Evolutionary conservation across 2,888 invertebrate species (phyloP), one percentile per base, ranked within the genome.

Genomic region (Cosmorhoe ocellata): DNA sequence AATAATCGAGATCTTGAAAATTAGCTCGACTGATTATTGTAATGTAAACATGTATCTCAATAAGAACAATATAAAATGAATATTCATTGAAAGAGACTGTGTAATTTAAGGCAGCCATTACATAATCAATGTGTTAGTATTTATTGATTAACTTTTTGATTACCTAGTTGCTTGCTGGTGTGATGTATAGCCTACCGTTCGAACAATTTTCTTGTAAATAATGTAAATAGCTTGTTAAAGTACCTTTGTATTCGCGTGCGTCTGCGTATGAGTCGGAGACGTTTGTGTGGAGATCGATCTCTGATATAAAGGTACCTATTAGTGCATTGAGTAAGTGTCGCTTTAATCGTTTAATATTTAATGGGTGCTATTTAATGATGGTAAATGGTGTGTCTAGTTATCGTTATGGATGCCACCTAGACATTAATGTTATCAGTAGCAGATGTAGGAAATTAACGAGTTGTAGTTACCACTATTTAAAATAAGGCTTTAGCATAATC

Each of bases 361-460:
- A 88, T 83, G 88, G 89, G 89, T 89, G 89, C 89, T 89, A 89
- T 86, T 84, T 84, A 83, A 80, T 63, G 76, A 79, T 75, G 88
- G 86, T 87, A 83, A 79, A 79, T 66, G 88, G 87, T 88, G 67
- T 76, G 76, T 68, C 62, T 69, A 71, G 63, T 69, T 56, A 31
- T 13, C 31, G 63, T 66, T 71, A 66, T 51, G 54, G 64, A 69
- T 63, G 68, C 62, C 66, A 66, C 66, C 64, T 73, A 70, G 70
- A 66, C 69, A 66, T 67, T 71, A 56, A 50, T 51, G 58, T 57
- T 27, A 66, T 67, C 58, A 2, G 66, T 74, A 73, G 66, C 66
- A 64, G 67, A 63, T 63, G 61, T 74, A 77, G 68, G 52, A 61
- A 74, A 74, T 61, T 76, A 79, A 74, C 63, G 72, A 76, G 68